Evolutionary conservation across 2,797 vertebrate genomes (phyloP), one percentile per base, ranked within the genome.

Genomic region (Aphelocoma californica): DNA sequence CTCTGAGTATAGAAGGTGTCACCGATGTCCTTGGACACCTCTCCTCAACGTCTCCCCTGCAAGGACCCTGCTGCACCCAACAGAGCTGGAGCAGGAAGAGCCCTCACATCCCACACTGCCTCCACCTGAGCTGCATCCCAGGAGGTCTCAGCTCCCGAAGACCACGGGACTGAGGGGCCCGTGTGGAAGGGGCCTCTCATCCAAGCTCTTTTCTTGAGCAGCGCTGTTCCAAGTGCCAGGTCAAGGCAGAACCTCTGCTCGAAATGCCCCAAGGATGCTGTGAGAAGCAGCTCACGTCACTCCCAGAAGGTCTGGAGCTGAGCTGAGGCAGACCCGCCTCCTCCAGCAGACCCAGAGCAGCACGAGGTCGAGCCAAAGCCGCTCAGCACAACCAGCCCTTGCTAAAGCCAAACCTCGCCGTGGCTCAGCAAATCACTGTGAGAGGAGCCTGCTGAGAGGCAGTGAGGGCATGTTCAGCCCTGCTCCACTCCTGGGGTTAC

Each of bases 21-120:
- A 83, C 20, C 0, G 1, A 9, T 23, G 7, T 65, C 42, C 51
- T 61, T 0, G 0, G 38, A 66, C 18, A 42, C 4, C 11, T 66
- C 29, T 67, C 36, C 53, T 26, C 4, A 0, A 25, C 23, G 40
- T 36, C 23, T 75, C 4, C 51, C 11, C 20, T 47, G 53, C 9
- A 17, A 67, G 48, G 31, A 56, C 56, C 56, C 29, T 1, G 0
- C 53, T 71, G 48, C 19, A 61, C 31, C 1, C 0, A 47, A 7
- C 6, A 0, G 25, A 23, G 66, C 19, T 1, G 1, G 32, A 26
- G 71, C 45, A 80, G 54, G 69, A 31, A 32, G 8, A 77, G 40
- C 40, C 34, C 38, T 88, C 32, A 32, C 60, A 19, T 1, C 32
- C 50, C 1, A 0, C 26, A 2, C 8, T 31, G 42, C 36, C 66